Conservation (phyloP, 2,888 invertebrate genomes). For the Argyresthia goedartella region DNA sequence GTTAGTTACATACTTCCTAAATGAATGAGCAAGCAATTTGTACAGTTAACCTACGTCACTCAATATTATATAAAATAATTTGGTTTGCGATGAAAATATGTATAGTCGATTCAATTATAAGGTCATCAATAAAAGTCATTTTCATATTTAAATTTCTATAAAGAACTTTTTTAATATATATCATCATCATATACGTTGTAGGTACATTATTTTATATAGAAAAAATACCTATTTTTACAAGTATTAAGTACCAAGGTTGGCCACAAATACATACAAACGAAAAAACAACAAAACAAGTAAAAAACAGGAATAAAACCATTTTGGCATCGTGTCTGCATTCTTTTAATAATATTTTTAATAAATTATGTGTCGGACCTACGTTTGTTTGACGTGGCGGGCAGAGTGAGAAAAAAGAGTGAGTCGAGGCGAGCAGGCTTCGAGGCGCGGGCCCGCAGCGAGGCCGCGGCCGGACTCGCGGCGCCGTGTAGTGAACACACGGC, state of each 20-base stretch:
- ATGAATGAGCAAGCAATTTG: no score
- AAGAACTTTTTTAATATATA: conserved; percentile 66
- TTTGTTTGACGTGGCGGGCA: conserved; percentile 19
- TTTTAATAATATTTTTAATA: conserved; percentile 55
- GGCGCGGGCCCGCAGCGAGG: conserved; percentile 10
- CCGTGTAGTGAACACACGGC: neutral
- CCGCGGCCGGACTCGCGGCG: conserved; percentile 9
- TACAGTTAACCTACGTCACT: no score
- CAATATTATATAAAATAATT: no score
- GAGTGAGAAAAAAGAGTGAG: conserved; percentile 5
- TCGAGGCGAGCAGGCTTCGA: conserved; percentile 12
- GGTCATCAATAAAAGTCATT: conserved; percentile 59
- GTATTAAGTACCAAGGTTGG: conserved; percentile 68
- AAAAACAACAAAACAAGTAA: conserved; percentile 68
- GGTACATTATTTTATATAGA: conserved; percentile 68
- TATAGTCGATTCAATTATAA: neutral
- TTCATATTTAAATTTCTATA: conserved; percentile 62
- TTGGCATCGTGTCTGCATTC: conserved; percentile 67
- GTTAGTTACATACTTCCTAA: no score
- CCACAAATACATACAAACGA: conserved; percentile 68
- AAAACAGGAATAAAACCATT: conserved; percentile 70
- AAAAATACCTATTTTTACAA: conserved; percentile 69
- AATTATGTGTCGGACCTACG: conserved; percentile 46
- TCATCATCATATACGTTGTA: conserved; percentile 59
- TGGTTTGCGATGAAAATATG: neutral